Evolutionary conservation across 2,888 invertebrate genomes (phyloP).

Genomic region (Drosophila testacea): DNA sequence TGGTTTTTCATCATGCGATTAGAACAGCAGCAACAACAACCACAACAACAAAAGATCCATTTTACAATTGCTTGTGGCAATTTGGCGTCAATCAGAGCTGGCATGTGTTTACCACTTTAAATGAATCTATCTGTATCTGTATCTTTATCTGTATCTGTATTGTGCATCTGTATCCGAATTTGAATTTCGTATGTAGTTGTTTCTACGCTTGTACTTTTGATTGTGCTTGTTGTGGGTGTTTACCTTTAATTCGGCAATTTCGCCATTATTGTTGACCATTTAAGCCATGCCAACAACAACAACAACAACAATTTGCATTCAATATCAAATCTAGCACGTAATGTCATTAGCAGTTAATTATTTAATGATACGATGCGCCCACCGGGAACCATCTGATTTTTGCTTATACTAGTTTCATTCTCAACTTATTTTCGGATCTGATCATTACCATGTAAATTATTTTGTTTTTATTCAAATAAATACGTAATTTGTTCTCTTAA

Average conservation of each 20-base stretch:
- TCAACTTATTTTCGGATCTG: too few relatives aligned
- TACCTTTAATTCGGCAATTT: conserved; percentile 44
- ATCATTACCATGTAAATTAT: too few relatives aligned
- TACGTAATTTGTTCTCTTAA: too few relatives aligned
- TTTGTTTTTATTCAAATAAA: too few relatives aligned
- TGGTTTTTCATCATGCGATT: conserved; percentile 40
- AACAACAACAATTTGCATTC: conserved; percentile 38
- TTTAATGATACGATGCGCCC: conserved; percentile 47
- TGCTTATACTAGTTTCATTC: not conserved
- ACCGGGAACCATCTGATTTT: not conserved
- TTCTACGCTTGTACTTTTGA: not conserved
- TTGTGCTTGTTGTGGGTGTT: conserved; percentile 27
- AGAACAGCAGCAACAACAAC: conserved; percentile 34
- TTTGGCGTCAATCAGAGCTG: conserved; percentile 44
- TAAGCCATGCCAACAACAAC: conserved; percentile 7
- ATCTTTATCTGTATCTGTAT: conserved; percentile 6
- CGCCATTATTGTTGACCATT: conserved; percentile 47
- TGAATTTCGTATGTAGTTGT: not conserved
- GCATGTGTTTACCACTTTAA: conserved; percentile 36
- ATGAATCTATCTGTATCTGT: conserved; percentile 9
- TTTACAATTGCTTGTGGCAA: conserved; percentile 38
- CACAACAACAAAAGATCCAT: conserved; percentile 8
- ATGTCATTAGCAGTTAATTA: conserved; percentile 52
- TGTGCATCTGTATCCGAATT: not conserved
- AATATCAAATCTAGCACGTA: conserved; percentile 26